Conservation (phyloP, 1,140 invertebrate species). For the Dufourea novaeangliae region DNA sequence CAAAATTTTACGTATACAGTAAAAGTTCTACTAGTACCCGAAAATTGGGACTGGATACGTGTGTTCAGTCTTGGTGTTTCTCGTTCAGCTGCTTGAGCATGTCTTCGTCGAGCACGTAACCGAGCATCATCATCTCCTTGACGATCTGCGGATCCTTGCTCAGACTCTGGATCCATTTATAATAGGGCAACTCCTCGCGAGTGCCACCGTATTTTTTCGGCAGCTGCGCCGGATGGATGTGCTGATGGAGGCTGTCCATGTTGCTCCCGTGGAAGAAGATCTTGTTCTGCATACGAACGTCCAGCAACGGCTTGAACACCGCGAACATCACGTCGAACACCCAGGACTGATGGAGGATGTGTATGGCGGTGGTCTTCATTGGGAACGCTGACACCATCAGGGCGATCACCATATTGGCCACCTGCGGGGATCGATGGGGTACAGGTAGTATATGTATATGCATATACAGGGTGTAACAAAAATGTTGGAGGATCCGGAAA, state of each 20-base stretch:
- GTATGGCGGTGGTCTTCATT: constrained; percentile 87
- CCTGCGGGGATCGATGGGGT: constrained; percentile 60
- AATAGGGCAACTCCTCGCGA: constrained; percentile 87
- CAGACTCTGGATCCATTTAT: constrained; percentile 87
- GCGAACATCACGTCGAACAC: constrained; percentile 89
- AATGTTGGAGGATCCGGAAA: no score
- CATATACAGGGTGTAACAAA: no score
- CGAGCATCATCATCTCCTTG: constrained; percentile 85
- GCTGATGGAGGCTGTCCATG: constrained; percentile 88
- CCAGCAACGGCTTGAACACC: constrained; percentile 89
- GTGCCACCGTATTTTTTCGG: constrained; percentile 87
- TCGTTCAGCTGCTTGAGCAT: constrained; percentile 2
- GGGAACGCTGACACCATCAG: constrained; percentile 86
- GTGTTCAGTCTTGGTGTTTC: neutral
- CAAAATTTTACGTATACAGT: no score
- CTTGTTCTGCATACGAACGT: constrained; percentile 85
- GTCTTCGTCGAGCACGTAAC: constrained; percentile 82
- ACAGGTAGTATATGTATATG: no score
- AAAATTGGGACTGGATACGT: no score
- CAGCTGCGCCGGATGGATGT: constrained; percentile 86
- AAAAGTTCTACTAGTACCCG: no score
- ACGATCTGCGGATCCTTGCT: constrained; percentile 83
- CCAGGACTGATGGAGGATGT: constrained; percentile 91
- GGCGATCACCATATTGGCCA: constrained; percentile 77
- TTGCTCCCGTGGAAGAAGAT: constrained; percentile 90